These are phyloP conservation scores for Drosophila pseudoobscura DNA, from an alignment of 1,140 invertebrate genomes.

Conservation along the genomic window DNA sequence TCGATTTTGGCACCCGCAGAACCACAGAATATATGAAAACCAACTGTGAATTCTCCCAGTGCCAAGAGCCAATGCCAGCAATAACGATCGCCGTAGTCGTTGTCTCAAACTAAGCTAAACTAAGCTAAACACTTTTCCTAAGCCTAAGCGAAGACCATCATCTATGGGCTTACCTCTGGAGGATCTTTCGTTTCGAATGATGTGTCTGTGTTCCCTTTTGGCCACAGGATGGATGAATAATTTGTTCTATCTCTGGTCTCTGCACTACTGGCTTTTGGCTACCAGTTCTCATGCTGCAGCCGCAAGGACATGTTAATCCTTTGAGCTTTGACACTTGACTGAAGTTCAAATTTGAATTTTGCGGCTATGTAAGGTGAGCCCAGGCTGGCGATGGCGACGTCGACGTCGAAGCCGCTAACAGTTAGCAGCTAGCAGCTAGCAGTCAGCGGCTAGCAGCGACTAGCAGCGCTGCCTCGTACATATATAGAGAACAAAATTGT, in stretches of 20 bases:
- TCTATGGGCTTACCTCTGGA: conserved; percentile 22
- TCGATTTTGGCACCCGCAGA: conserved; percentile 83
- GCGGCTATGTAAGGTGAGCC: conserved; percentile 66
- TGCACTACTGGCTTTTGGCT: conserved; percentile 12
- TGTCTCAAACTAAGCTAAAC: no score
- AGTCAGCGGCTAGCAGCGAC: not conserved
- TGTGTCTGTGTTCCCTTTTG: conserved; percentile 8
- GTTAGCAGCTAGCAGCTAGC: conserved; percentile 19
- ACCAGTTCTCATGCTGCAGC: conserved; percentile 38
- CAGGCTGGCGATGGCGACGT: conserved; percentile 21
- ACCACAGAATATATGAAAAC: conserved; percentile 77
- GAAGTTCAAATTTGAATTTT: conserved; percentile 81
- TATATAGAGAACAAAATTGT: conserved; percentile 32
- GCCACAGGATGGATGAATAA: not conserved
- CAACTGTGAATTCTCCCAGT: conserved; percentile 84
- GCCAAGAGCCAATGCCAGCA: conserved; percentile 72
- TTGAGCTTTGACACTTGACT: conserved; percentile 82
- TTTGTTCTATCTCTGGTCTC: not conserved
- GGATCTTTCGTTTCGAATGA: not conserved
- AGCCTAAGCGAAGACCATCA: conserved; percentile 7
- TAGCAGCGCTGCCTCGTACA: conserved; percentile 50
- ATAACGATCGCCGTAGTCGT: no score
- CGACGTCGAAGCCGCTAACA: conserved; percentile 11
- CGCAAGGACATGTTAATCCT: conserved; percentile 81
- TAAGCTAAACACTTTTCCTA: not conserved